Base-by-base conservation (phyloP, 2,888 invertebrate species). In the Rhabditophanes sp. region DNA sequence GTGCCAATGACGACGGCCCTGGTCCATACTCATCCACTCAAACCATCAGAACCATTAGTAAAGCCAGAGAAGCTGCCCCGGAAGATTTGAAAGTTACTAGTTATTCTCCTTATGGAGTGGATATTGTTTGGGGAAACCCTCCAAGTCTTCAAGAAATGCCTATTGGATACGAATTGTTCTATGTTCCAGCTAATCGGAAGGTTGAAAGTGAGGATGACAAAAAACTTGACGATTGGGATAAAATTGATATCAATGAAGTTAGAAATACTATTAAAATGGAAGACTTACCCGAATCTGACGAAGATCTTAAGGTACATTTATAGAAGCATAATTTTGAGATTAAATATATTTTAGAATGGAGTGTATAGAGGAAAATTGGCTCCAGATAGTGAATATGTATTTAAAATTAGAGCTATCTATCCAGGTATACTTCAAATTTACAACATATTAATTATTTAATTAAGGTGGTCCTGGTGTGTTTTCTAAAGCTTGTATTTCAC, bases 401-500 rank as follows among this genome's bases (percentile, higher is more conserved):
- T 61, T 47, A 61, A 61, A 35, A 62, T 61, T 32, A 41, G 61
- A 11, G 61, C 61, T 2, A 45, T 61, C n/a, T n/a, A n/a, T n/a
- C n/a, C n/a, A n/a, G n/a, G n/a, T n/a, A n/a, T n/a, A n/a, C n/a
- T n/a, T n/a, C n/a, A n/a, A n/a, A n/a, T n/a, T n/a, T n/a, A n/a
- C n/a, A n/a, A n/a, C n/a, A n/a, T n/a, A n/a, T n/a, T n/a, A n/a
- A n/a, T n/a, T n/a, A n/a, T n/a, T n/a, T n/a, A n/a, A n/a, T n/a
- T n/a, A n/a, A n/a, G n/a, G 54, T 33, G 61, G 61, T 2, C 61
- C 61, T 5, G 52, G 56, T n/a, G 55, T 61, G 9, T 61, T 61
- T 46, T 60, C 61, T 4, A 56, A 62, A 32, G 57, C 61, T n/a
- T 61, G 61, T 35, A 62, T 61, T 28, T 56, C 55, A 43, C 59